phyloP scores from a whole-genome alignment of 2,888 invertebrate genomes.

The Dasypogon diadema region DNA sequence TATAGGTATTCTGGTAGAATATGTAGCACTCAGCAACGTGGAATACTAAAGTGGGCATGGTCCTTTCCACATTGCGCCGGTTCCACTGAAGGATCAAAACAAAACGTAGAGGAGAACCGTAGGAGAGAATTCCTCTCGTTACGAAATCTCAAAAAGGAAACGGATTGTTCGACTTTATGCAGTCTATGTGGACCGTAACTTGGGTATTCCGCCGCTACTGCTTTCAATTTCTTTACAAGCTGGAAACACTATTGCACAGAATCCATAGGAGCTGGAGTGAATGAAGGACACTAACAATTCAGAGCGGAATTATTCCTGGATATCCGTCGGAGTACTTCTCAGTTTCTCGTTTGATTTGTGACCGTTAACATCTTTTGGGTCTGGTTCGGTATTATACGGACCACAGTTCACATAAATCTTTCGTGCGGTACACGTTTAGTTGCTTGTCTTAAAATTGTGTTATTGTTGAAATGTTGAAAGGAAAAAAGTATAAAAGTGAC shows the following conservation, averaged over 20 bases:
- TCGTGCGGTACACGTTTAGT: no score
- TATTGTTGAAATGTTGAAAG: no score
- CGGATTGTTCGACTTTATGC: not conserved
- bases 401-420: no score
- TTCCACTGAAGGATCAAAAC: slow-evolving; percentile 30
- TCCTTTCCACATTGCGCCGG: slow-evolving; percentile 26
- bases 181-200: slow-evolving; percentile 1
- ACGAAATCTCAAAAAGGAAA: not conserved
- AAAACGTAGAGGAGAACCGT: slow-evolving; percentile 9
- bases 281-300: slow-evolving; percentile 31
- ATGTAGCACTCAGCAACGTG: slow-evolving; percentile 30
- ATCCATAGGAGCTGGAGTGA: slow-evolving; percentile 3
- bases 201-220: slow-evolving; percentile 2
- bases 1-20: not conserved
- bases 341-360: slow-evolving; percentile 54
- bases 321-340: slow-evolving; percentile 42
- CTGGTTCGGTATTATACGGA: not conserved
- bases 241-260: not conserved
- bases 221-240: not conserved
- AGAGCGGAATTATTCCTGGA: slow-evolving; percentile 30
- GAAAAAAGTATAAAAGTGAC: slow-evolving; percentile 9
- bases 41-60: slow-evolving; percentile 2
- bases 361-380: slow-evolving; percentile 48
- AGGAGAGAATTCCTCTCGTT: not conserved
- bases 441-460: no score